These are phyloP conservation scores for Equus przewalskii DNA, from an alignment of 2,113 vertebrate species.

Conservation along the genomic window DNA sequence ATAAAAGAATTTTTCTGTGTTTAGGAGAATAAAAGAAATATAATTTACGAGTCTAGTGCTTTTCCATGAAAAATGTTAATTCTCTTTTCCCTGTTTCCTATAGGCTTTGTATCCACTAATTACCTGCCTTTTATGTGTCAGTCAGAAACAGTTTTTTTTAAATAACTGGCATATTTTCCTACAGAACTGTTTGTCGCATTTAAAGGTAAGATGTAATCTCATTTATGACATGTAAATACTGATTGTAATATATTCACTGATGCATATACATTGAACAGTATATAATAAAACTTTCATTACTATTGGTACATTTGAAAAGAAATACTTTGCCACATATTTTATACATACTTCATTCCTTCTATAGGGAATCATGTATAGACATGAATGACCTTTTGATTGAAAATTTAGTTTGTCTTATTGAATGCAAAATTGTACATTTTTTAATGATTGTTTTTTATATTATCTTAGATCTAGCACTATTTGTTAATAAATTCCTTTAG, in stretches of 20 bases:
- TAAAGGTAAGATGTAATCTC: slow-evolving; percentile 93
- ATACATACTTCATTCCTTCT: slow-evolving; percentile 1
- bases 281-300: not conserved
- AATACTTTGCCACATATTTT: not conserved
- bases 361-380: not conserved
- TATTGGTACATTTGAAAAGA: not conserved
- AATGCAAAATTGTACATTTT: slow-evolving; percentile 24
- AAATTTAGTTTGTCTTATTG: slow-evolving; percentile 9
- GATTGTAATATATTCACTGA: not conserved
- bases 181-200: slow-evolving; percentile 99
- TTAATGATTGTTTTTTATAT: not conserved
- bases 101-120: slow-evolving; percentile 99
- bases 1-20: not conserved
- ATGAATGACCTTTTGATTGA: not conserved
- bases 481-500: not conserved
- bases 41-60: not conserved
- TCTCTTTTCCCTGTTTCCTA: slow-evolving; percentile 78
- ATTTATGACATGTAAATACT: slow-evolving; percentile 72
- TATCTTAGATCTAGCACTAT: not conserved
- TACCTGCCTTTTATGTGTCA: slow-evolving; percentile 99
- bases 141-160: slow-evolving; percentile 99
- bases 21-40: slow-evolving; percentile 36
- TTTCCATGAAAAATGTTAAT: slow-evolving; percentile 71
- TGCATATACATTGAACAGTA: not conserved
- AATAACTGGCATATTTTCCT: slow-evolving; percentile 99